A percentile compares a stretch with the other conserved stretches of the same genome.
phyloP scores from a whole-genome alignment of 2,113 vertebrate genomes.

The Ancistrus triradiatus region DNA sequence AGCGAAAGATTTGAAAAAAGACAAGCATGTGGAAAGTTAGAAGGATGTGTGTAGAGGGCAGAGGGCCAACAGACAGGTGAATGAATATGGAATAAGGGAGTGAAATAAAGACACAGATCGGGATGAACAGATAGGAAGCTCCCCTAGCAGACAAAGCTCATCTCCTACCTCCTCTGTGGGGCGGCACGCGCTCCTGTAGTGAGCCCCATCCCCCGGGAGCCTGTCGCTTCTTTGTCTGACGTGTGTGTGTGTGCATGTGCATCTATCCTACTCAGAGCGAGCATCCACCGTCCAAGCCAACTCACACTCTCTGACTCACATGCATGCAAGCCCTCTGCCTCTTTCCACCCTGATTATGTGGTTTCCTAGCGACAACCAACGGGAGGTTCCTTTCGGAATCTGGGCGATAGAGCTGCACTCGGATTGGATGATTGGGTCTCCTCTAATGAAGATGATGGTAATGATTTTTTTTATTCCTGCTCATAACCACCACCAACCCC shows the following conservation, averaged over 20 bases:
- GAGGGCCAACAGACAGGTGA: not conserved
- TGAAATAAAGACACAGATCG: not conserved
- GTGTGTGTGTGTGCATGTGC: constrained; percentile 34
- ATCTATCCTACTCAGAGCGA: constrained; percentile 35
- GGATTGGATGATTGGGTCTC: constrained; percentile 61
- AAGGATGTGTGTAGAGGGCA: not conserved
- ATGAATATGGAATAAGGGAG: not conserved
- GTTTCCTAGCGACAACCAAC: constrained; percentile 77
- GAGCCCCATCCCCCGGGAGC: constrained; percentile 74
- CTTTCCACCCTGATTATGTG: constrained; percentile 70
- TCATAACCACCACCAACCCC: constrained; percentile 52
- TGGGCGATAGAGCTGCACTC: constrained; percentile 47
- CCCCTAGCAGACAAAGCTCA: constrained; percentile 62
- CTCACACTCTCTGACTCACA: constrained; percentile 46
- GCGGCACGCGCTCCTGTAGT: constrained; percentile 70
- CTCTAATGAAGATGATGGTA: constrained; percentile 73
- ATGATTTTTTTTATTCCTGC: constrained; percentile 58
- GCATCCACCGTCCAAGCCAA: constrained; percentile 37
- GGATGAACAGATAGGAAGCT: constrained; percentile 4
- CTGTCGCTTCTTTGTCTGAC: constrained; percentile 69
- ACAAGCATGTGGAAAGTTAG: not conserved
- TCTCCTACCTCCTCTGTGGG: constrained; percentile 69
- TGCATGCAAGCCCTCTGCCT: constrained; percentile 59
- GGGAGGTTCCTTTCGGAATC: constrained; percentile 57
- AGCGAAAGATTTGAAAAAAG: too few species aligned